phyloP scores from a whole-genome alignment of 92 coral and sea anemone species.

The Nematostella vectensis region DNA sequence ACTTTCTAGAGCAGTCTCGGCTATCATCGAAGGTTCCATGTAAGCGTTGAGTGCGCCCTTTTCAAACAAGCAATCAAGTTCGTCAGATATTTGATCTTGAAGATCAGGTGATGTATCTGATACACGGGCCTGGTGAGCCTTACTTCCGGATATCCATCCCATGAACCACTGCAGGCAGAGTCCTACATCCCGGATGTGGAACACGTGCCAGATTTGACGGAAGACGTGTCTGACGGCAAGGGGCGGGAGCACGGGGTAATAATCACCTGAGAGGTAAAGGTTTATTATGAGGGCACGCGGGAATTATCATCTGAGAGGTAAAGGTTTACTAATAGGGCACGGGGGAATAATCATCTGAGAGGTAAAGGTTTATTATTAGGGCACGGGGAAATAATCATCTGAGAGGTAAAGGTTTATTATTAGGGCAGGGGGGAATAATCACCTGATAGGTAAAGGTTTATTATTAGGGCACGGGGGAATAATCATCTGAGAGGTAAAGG shows the following conservation, averaged over 20 bases:
- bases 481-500: too few species aligned
- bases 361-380: too few species aligned
- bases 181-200: slow-evolving; percentile 20
- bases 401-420: too few species aligned
- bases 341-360: not conserved
- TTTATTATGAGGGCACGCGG: too few species aligned
- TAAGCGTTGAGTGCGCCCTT: slow-evolving; percentile 44
- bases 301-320: too few species aligned
- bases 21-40: slow-evolving; percentile 28
- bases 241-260: slow-evolving; percentile 8
- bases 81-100: not conserved
- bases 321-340: too few species aligned
- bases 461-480: too few species aligned
- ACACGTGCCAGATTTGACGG: slow-evolving; percentile 22
- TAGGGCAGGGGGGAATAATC: too few species aligned
- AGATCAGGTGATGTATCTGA: slow-evolving; percentile 1
- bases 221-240: slow-evolving; percentile 20
- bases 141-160: slow-evolving; percentile 40
- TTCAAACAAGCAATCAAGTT: slow-evolving; percentile 51
- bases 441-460: too few species aligned
- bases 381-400: too few species aligned
- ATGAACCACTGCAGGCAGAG: slow-evolving; percentile 60
- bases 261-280: too few species aligned
- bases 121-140: slow-evolving; percentile 9
- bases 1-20: slow-evolving; percentile 19